Base-by-base conservation (phyloP, 2,888 invertebrate genomes). In the Oasisia sp. region DNA sequence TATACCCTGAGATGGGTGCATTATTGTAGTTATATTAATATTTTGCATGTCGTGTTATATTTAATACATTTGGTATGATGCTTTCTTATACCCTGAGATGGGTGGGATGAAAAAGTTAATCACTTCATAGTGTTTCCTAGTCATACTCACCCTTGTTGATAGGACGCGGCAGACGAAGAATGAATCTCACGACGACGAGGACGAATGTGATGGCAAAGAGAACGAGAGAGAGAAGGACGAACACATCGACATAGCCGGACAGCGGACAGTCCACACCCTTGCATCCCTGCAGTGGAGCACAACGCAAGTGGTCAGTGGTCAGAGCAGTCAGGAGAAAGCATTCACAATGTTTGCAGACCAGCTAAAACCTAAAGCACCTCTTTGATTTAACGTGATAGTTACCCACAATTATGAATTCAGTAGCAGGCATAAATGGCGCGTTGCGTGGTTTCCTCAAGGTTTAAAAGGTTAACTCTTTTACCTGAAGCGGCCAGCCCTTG, bases 91-190 rank as follows among this genome's bases (percentile, higher is more conserved):
- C 50, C 14, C 50, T 14, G 50, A 50, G 14, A 50, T 9, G 50
- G 50, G 9, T 50, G 12, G 50, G 9, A 14, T 50, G 50, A 50
- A 50, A 50, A 9, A 50, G 14, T 50, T 12, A 50, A 50, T 50
- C 50, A 50, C 14, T 50, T 50, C 14, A 50, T 12, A 50, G 9
- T 7, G 1, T 50, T 50, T 9, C 50, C 50, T 50, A 19, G 74
- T 27, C 27, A n/a, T 19, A 74, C 74, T 74, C n/a, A 74, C 74
- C 74, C 74, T 27, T 74, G 27, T 19, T 5, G 27, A 74, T 3
- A 19, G 74, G 74, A 74, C 74, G 74, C 74, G 74, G 74, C 74
- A 74, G n/a, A 74, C 74, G 74, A 74, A 74, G 74, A 19, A 74
- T 27, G 27, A 74, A 27, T 74, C 74, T 74, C 27, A 74, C 27